Evolutionary conservation across 2,888 invertebrate genomes (phyloP).

Genomic region (Spialia ferax): DNA sequence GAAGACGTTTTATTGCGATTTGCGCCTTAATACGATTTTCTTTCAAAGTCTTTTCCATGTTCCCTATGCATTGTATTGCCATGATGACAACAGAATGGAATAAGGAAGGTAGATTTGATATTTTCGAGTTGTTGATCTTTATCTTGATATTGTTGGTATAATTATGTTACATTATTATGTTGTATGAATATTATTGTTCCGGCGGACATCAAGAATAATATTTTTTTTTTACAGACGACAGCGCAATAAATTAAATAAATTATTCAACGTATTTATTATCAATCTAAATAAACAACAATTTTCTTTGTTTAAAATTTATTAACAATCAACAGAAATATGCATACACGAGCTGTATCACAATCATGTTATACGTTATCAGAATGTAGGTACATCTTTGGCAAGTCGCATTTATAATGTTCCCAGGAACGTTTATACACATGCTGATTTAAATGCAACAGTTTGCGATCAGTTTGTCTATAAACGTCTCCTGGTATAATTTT

Average conservation of each 20-base stretch:
- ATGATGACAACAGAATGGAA: background rate
- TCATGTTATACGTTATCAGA: conserved; percentile 57
- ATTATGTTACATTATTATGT: no score
- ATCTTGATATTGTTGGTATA: no score
- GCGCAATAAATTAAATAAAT: background rate
- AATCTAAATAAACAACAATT: conserved; percentile 43
- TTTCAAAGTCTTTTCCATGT: background rate
- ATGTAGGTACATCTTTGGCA: conserved; percentile 63
- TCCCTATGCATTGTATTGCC: background rate
- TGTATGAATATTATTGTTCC: no score
- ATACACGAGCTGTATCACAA: conserved; percentile 56
- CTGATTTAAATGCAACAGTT: background rate
- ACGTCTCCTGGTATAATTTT: background rate
- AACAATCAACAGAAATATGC: conserved; percentile 76
- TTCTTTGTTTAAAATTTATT: conserved; percentile 72
- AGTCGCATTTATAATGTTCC: conserved; percentile 48
- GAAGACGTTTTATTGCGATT: conserved; percentile 12
- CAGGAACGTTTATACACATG: conserved; percentile 25
- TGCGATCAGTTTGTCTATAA: background rate
- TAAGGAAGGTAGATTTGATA: background rate
- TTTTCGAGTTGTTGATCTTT: background rate
- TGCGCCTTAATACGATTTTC: conserved; percentile 4
- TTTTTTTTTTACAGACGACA: background rate
- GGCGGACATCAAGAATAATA: no score
- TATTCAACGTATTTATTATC: background rate